Evolutionary conservation across 1,140 invertebrate species (phyloP).

Genomic region (Eupeodes corollae): DNA sequence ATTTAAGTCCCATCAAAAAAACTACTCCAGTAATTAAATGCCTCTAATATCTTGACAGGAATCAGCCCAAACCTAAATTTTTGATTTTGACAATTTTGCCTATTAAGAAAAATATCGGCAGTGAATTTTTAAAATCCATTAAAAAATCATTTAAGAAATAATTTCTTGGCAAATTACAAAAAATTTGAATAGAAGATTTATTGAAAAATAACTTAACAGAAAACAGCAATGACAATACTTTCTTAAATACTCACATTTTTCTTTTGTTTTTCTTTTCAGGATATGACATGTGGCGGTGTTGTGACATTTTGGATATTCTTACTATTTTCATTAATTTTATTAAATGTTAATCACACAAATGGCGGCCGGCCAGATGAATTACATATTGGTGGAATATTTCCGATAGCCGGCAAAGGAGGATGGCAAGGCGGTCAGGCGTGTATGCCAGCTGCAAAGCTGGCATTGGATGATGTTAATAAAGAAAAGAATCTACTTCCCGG

Average conservation of each 20-base stretch:
- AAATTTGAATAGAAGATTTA: too few species aligned
- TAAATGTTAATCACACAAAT: slow-evolving; percentile 22
- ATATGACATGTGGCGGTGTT: slow-evolving; percentile 39
- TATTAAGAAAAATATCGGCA: too few species aligned
- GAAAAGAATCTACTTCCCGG: slow-evolving; percentile 79
- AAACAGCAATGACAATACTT: not conserved
- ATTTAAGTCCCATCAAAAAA: too few species aligned
- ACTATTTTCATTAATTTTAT: slow-evolving; percentile 31
- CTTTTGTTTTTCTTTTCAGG: slow-evolving; percentile 16
- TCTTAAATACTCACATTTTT: not conserved
- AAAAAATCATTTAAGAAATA: too few species aligned
- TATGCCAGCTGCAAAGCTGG: slow-evolving; percentile 88
- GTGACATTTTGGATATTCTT: slow-evolving; percentile 39
- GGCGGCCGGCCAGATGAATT: slow-evolving; percentile 51
- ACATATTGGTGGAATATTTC: slow-evolving; percentile 96
- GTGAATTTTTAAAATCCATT: too few species aligned
- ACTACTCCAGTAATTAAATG: too few species aligned
- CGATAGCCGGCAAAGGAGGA: slow-evolving; percentile 86
- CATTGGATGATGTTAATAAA: slow-evolving; percentile 91
- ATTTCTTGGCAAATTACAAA: too few species aligned
- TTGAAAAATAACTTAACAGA: too few species aligned
- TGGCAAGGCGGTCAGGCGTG: slow-evolving; percentile 93
- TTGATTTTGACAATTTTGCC: too few species aligned
- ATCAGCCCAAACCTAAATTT: too few species aligned
- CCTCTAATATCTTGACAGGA: too few species aligned